Evolutionary conservation across 23 tunicate species (phyloP), one percentile per base, ranked within the genome.

Genomic region (Halocynthia aurantium): DNA sequence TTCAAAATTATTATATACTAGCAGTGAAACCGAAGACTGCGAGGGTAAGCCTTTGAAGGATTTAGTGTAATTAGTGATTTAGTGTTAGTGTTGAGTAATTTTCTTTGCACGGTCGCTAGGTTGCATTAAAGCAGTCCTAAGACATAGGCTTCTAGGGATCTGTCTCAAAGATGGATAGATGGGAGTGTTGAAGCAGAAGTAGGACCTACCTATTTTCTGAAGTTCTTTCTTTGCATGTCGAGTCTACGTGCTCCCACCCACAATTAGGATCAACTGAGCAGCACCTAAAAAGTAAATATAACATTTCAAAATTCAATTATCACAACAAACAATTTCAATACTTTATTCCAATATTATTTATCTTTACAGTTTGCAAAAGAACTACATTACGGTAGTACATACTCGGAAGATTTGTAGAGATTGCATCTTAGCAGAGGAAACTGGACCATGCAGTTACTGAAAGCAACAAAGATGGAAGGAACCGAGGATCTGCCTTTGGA

Each of bases 261-360:
- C 96, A 89, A 12, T 80, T 85, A 11, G 96, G 96, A 74, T 89
- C 96, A 22, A 76, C 77, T 57, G 87, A 77, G 60, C 96, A 89
- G 70, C 96, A 89, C 7, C 96, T 89, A 73, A 53, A 80, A 67
- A 62, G 40, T 6, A 44, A 52, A 40, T 19, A 8, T 13, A 13
- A 58, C 15, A 0, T 13, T 58, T 13, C 63, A 13, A 58, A 58
- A 58, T 4, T 13, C n/a, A 13, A 58, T 13, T 4, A 58, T 13
- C 17, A 58, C 17, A 58, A 13, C 17, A 58, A 58, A 58, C 2
- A 58, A 58, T 58, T 58, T 58, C 4, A 58, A n/a, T 13, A 13
- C 15, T 4, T 1, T 58, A 58, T 58, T 13, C 1, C 15, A 13
- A 58, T 58, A 58, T n/a, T 13, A 13, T 58, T 13, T 4, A 58